Conservation (phyloP, 2,888 invertebrate genomes). For the Acanthococcus lagerstroemiae region DNA sequence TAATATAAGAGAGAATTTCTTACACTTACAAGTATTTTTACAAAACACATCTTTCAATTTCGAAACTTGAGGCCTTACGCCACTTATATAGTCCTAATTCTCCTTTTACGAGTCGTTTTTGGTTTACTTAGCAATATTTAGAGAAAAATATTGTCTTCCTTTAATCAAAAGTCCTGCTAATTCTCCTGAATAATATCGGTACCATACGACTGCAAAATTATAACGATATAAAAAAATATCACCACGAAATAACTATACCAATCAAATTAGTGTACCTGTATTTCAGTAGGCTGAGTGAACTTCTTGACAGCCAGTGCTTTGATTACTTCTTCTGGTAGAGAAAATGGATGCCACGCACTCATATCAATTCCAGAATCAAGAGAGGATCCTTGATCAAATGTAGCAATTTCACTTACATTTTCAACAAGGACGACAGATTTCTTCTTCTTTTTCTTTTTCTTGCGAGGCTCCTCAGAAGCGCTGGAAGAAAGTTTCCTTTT, state of each 20-base stretch:
- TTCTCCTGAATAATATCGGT: no score
- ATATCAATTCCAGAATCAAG: neutral
- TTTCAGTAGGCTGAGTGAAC: slow-evolving; percentile 18
- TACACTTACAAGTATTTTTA: neutral
- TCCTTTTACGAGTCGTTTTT: no score
- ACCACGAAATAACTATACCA: no score
- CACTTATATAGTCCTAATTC: no score
- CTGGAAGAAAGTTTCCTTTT: neutral
- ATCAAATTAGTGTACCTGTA: no score
- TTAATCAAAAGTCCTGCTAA: no score
- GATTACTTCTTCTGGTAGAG: slow-evolving; percentile 3
- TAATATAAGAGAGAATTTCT: neutral
- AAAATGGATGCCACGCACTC: slow-evolving; percentile 9
- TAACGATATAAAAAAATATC: no score
- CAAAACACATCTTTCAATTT: neutral
- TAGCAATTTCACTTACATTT: neutral
- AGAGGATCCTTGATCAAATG: neutral
- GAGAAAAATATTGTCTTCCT: no score
- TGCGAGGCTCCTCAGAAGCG: neutral
- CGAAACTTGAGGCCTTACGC: no score
- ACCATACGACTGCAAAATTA: no score
- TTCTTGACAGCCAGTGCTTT: slow-evolving; percentile 15
- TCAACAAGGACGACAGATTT: neutral
- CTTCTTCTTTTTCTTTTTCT: neutral
- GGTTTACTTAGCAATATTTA: no score